phyloP scores from a whole-genome alignment of 2,113 vertebrate genomes.

The Axis porcinus region DNA sequence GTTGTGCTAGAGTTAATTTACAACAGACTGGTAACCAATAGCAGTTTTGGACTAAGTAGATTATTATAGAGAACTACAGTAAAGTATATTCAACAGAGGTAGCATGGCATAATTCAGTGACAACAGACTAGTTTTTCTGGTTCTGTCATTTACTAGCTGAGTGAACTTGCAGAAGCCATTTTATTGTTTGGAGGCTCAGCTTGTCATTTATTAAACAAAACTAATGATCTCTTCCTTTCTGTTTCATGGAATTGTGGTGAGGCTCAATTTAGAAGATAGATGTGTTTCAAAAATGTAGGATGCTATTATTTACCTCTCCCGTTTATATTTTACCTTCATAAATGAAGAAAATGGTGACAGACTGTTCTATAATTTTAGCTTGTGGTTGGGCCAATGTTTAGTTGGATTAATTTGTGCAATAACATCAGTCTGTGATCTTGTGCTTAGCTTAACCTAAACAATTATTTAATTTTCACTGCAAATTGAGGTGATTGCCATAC shows the following conservation, averaged over 20 bases:
- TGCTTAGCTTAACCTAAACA: background rate
- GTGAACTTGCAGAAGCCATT: background rate
- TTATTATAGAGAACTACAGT: background rate
- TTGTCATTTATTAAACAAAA: background rate
- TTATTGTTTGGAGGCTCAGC: background rate
- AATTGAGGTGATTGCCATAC: background rate
- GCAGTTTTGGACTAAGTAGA: background rate
- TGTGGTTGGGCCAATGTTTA: background rate
- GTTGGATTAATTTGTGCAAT: background rate
- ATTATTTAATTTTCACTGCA: background rate
- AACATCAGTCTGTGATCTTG: background rate
- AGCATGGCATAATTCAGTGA: background rate
- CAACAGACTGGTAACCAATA: background rate
- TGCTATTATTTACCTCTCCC: background rate
- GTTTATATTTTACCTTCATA: background rate
- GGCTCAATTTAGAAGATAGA: background rate
- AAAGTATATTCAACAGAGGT: background rate
- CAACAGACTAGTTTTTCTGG: background rate
- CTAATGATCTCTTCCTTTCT: background rate
- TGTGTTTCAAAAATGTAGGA: background rate
- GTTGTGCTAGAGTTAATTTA: background rate
- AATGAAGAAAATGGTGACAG: background rate
- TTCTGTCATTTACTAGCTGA: background rate
- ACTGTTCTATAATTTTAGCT: background rate
- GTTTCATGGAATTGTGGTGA: background rate